Evolutionary conservation across 2,113 vertebrate species (phyloP).

Genomic region (Cryptomyrus ogoouensis): DNA sequence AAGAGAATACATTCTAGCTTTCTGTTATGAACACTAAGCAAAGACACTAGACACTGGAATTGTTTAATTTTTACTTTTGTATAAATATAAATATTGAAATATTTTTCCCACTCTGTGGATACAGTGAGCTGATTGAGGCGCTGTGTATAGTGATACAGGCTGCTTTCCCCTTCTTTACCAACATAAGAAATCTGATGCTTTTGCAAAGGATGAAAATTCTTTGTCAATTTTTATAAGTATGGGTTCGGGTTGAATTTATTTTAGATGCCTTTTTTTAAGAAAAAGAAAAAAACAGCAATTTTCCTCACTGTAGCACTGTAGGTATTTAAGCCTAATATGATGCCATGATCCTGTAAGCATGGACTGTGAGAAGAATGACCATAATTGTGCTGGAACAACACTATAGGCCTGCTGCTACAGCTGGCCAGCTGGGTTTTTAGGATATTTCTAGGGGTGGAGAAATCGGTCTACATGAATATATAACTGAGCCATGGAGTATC

Average conservation of each 20-base stretch:
- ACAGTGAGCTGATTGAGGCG: constrained; percentile 46
- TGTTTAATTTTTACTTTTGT: constrained; percentile 45
- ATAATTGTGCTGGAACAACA: not conserved
- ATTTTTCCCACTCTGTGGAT: constrained; percentile 34
- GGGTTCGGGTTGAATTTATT: constrained; percentile 10
- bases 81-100: constrained; percentile 51
- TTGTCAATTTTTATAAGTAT: constrained; percentile 10
- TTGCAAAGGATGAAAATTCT: constrained; percentile 10
- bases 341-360: constrained; percentile 7
- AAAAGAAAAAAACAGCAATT: not conserved
- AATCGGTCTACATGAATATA: not conserved
- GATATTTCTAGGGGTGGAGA: not conserved
- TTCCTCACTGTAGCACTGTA: constrained; percentile 7
- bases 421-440: not conserved
- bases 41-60: constrained; percentile 68
- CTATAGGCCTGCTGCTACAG: not conserved
- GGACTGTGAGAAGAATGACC: constrained; percentile 21
- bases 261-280: not conserved
- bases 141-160: constrained; percentile 53
- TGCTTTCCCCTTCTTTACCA: constrained; percentile 47
- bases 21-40: constrained; percentile 58
- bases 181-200: constrained; percentile 6
- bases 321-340: not conserved
- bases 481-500: not conserved
- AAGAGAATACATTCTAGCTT: constrained; percentile 41